These are phyloP conservation scores for Notiomystis cincta DNA, from an alignment of 2,113 vertebrate genomes.

Conservation along the genomic window DNA sequence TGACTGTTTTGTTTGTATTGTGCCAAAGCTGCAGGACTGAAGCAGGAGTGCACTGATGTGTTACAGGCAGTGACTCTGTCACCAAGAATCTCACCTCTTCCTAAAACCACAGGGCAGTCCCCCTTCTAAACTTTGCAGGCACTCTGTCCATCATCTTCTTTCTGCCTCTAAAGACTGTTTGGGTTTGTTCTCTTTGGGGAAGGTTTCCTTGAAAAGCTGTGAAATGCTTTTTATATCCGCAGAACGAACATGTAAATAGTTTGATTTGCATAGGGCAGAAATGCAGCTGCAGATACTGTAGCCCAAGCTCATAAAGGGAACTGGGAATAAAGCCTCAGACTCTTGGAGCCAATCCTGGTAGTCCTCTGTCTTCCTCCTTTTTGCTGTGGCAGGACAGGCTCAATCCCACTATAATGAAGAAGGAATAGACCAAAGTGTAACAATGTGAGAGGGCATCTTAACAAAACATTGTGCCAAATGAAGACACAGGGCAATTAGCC, in stretches of 20 bases:
- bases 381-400: neutral
- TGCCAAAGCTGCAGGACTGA: neutral
- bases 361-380: neutral
- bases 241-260: neutral
- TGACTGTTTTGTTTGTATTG: neutral
- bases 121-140: neutral
- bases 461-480: neutral
- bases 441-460: neutral
- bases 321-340: neutral
- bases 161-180: neutral
- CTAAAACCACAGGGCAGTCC: neutral
- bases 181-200: neutral
- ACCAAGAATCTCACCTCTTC: neutral
- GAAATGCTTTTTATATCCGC: neutral
- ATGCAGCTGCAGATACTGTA: neutral
- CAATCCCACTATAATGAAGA: accelerated
- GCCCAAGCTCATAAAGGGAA: neutral
- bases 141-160: neutral
- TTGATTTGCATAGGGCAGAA: constrained; percentile 5
- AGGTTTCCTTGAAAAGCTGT: neutral
- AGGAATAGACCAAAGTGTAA: neutral
- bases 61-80: neutral
- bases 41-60: neutral
- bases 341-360: neutral
- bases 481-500: neutral